A percentile compares a stretch with the other conserved stretches of the same genome.
These are phyloP conservation scores for Acanthosoma haemorrhoidale DNA, from an alignment of 2,888 invertebrate species.

Conservation along the genomic window DNA sequence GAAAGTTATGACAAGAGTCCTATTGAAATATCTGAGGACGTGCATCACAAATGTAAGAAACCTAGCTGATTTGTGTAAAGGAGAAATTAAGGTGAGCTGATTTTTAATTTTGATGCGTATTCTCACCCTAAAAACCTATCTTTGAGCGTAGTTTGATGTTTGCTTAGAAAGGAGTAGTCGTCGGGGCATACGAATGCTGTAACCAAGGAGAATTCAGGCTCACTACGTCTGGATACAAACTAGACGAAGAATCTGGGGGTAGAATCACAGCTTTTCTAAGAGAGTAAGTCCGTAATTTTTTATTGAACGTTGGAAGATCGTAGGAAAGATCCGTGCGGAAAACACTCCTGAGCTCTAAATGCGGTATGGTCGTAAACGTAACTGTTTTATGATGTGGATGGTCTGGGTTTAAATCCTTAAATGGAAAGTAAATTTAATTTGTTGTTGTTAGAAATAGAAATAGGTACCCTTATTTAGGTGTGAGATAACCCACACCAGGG, in stretches of 20 bases:
- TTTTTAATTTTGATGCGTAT: neutral
- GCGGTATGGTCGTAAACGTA: no score
- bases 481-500: no score
- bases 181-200: constrained; percentile 53
- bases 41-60: neutral
- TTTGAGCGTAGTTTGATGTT: neutral
- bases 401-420: no score
- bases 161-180: constrained; percentile 49
- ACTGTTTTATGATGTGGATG: no score
- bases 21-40: neutral
- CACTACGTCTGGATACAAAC: constrained; percentile 50
- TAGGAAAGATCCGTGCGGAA: no score
- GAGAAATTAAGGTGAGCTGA: neutral
- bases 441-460: no score
- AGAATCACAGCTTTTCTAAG: constrained; percentile 51
- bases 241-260: constrained; percentile 52
- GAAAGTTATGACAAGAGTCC: neutral
- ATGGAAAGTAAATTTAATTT: no score
- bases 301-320: no score
- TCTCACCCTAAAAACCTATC: neutral
- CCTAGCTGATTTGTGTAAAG: neutral
- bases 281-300: constrained; percentile 46
- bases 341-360: no score
- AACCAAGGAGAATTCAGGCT: constrained; percentile 44
- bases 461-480: no score